Base-by-base conservation (phyloP, 2,888 invertebrate species). In the Magallana nippona region DNA sequence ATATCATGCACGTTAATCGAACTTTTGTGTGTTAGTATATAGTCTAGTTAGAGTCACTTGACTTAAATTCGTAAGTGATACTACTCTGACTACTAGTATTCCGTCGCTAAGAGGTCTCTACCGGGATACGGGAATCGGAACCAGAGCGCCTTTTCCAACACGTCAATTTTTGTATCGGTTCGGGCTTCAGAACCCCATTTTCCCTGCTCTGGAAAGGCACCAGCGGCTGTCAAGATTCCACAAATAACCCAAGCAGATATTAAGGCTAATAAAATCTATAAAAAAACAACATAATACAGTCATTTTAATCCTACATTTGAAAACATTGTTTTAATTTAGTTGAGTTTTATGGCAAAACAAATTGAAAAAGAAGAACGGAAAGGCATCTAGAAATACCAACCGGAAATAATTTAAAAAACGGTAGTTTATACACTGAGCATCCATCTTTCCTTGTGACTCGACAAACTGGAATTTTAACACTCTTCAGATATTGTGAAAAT, bases 401-500 rank as follows among this genome's bases (percentile, higher is more conserved):
- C 44, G 93, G 93, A 85, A 93, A 93, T 55, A 92, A 83, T 77
- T 89, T 91, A 77, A 93, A 92, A 19, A 93, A 79, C 1, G 87
- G 88, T 55, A 90, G 82, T 27, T 78, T 58, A 0, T 86, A 82
- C 10, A 85, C 86, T 15, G 82, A 60, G 58, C 90, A 91, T 17
- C 89, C 89, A 63, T 84, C 79, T 13, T 84, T 87, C 81, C 85
- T 83, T n/a, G 82, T 95, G 94, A 87, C 88, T 1, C 83, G 79
- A 62, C 82, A 86, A 19, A 88, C 86, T 0, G 91, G 92, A 15
- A 91, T 79, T 11, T 80, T 79, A 3, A 92, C 77, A 19, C 96
- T 95, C 71, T 89, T 85, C 32, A 92, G 95, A 90, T 97, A 96
- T 94, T 97, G 97, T 0, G 97, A 97, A 93, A 97, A 97, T 81